phyloP scores from a whole-genome alignment of 2,888 invertebrate species.

The Euplexia lucipara region DNA sequence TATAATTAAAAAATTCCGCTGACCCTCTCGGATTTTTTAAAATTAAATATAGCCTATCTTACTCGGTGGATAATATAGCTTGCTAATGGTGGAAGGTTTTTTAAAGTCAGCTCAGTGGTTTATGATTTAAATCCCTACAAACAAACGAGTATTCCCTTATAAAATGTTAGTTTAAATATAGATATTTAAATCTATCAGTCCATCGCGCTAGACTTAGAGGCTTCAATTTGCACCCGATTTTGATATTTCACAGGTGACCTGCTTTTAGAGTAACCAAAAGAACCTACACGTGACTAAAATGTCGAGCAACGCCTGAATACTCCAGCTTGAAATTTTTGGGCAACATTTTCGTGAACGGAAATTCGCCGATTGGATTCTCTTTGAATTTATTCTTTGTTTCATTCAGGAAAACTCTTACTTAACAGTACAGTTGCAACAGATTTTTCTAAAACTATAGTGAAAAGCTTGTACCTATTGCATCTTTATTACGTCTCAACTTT shows the following conservation, averaged over 20 bases:
- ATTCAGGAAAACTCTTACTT: neutral
- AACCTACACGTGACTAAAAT: constrained; percentile 55
- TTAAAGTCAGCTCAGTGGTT: no score
- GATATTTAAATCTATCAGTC: neutral
- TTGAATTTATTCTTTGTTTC: constrained; percentile 19
- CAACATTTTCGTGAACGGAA: constrained; percentile 24
- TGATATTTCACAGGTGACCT: constrained; percentile 48
- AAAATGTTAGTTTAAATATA: no score
- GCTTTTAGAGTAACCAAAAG: constrained; percentile 53
- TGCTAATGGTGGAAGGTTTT: no score
- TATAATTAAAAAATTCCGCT: no score
- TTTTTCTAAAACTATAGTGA: neutral
- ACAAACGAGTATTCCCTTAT: no score
- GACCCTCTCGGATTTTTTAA: no score
- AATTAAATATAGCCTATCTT: no score
- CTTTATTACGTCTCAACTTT: no score
- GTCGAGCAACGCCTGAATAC: constrained; percentile 32
- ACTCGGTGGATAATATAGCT: no score
- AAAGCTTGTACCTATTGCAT: no score
- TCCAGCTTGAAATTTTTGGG: constrained; percentile 4
- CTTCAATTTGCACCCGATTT: constrained; percentile 50
- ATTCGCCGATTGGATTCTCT: constrained; percentile 22
- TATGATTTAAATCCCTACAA: no score
- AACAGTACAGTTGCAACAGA: neutral
- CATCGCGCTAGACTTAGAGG: neutral